Evolutionary conservation across 2,797 vertebrate species (phyloP).

Genomic region (Amazonetta brasiliensis): DNA sequence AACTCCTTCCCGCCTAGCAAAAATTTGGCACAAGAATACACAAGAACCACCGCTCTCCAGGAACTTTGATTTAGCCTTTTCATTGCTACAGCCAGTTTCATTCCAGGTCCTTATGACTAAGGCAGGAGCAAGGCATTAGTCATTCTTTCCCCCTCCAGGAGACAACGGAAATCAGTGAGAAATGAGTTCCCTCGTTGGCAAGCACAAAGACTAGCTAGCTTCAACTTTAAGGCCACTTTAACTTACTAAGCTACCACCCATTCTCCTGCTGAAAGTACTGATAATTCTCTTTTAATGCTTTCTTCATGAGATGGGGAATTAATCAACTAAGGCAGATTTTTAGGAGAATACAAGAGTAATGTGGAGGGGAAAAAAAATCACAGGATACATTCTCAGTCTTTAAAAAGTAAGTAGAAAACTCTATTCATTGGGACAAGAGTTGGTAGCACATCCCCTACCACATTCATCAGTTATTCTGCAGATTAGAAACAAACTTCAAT

Average conservation of each 20-base stretch:
- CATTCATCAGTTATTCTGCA: not conserved
- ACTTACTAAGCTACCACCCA: not conserved
- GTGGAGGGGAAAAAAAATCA: not conserved
- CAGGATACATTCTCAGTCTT: not conserved
- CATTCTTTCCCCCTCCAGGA: not conserved
- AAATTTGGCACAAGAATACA: not conserved
- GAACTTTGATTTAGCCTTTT: not conserved
- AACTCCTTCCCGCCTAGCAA: not conserved
- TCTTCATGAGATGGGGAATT: not conserved
- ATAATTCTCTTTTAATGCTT: not conserved
- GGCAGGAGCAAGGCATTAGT: not conserved
- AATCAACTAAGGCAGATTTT: not conserved
- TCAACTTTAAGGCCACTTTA: not conserved
- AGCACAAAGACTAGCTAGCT: not conserved
- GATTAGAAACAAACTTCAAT: not conserved
- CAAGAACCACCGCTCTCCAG: not conserved
- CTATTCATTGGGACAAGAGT: not conserved
- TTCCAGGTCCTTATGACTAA: not conserved
- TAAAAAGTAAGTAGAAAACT: not conserved
- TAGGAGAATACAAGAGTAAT: not conserved
- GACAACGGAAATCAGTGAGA: not conserved
- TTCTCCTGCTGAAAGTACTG: not conserved
- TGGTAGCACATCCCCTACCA: too few species aligned
- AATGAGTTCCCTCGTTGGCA: not conserved
- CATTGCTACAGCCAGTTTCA: not conserved